phyloP scores from a whole-genome alignment of 2,113 vertebrate species.

The Phylloscopus whistleri region DNA sequence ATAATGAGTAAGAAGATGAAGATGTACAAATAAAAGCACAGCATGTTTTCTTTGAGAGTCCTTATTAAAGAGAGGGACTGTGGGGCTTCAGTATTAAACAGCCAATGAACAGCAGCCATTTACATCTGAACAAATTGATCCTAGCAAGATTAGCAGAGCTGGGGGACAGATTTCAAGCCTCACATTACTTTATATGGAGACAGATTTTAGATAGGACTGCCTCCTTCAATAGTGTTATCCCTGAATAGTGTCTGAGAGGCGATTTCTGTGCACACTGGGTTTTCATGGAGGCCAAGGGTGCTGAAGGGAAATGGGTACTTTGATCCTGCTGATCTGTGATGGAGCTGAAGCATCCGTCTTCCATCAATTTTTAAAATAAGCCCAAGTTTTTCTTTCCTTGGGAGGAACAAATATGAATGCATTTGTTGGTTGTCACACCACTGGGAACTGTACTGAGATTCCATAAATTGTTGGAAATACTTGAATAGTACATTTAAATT shows the following conservation, averaged over 20 bases:
- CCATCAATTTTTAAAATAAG: neutral
- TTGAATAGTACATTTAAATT: neutral
- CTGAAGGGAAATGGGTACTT: neutral
- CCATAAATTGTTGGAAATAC: neutral
- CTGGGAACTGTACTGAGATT: neutral
- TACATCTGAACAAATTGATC: neutral
- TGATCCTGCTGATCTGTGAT: neutral
- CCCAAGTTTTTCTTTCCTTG: neutral
- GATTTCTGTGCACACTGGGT: neutral
- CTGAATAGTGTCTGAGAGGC: neutral
- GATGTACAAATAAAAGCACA: constrained; percentile 61
- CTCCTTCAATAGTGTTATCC: neutral
- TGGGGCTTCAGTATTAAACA: constrained; percentile 11
- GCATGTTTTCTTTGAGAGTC: constrained; percentile 42
- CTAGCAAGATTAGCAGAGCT: constrained; percentile 29
- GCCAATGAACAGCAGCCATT: neutral
- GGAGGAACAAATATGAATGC: neutral
- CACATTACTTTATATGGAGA: constrained; percentile 10
- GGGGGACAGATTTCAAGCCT: constrained; percentile 37
- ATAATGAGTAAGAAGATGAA: constrained; percentile 58
- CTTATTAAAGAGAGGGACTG: constrained; percentile 42
- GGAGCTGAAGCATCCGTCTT: neutral
- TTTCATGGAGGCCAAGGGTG: neutral
- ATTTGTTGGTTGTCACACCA: neutral
- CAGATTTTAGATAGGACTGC: neutral